Conservation (phyloP, 2,113 vertebrate genomes). For the Mungos mungo region DNA sequence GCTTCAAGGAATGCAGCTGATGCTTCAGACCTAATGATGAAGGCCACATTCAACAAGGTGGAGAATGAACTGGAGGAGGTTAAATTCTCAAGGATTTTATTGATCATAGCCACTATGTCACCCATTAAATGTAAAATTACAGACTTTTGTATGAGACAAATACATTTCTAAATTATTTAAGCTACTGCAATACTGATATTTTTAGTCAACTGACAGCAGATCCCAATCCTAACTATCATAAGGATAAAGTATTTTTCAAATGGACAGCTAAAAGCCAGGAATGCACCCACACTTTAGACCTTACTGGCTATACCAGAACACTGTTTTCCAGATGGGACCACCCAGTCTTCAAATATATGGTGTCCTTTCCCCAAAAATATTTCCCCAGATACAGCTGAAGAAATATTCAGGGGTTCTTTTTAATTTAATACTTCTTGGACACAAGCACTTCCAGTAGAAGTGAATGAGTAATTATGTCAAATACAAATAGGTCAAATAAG, state of each 20-base stretch:
- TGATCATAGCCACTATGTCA: not conserved
- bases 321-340: not conserved
- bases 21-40: not conserved
- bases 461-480: not conserved
- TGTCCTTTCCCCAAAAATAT: not conserved
- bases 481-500: not conserved
- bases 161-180: conserved; percentile 17
- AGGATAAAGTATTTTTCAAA: not conserved
- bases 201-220: not conserved
- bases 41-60: not conserved
- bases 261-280: not conserved
- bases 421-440: not conserved
- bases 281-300: not conserved
- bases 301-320: not conserved
- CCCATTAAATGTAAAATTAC: not conserved
- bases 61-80: not conserved
- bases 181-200: not conserved
- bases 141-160: not conserved
- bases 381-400: not conserved
- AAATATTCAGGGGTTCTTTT: not conserved
- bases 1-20: not conserved
- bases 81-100: not conserved
- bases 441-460: not conserved
- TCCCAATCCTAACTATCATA: not conserved
- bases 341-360: not conserved